A percentile compares a stretch with the other conserved stretches of the same genome.
Conservation (phyloP, 2,888 invertebrate genomes). For the Lasioglossum villosulum region DNA sequence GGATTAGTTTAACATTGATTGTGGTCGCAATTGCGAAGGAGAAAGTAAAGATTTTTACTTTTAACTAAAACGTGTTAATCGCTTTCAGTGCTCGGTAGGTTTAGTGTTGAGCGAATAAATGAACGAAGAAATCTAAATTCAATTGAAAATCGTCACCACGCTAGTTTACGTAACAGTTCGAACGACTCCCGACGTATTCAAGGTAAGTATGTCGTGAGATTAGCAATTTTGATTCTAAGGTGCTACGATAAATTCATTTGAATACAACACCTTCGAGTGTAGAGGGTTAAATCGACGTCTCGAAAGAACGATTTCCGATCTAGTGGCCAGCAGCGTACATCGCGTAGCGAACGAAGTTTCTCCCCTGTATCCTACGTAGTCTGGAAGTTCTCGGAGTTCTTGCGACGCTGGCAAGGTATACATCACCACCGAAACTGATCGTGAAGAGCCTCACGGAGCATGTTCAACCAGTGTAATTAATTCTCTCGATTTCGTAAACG, state of each 20-base stretch:
- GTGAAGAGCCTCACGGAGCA: slow-evolving; percentile 42
- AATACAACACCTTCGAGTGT: not conserved
- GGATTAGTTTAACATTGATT: no score
- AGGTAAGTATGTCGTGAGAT: not conserved
- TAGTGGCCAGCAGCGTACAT: slow-evolving; percentile 1
- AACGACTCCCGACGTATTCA: no score
- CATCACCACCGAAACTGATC: slow-evolving; percentile 12
- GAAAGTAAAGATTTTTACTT: no score
- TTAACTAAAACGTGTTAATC: no score
- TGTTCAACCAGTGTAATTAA: slow-evolving; percentile 49
- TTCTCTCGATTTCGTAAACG: slow-evolving; percentile 40
- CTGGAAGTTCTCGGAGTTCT: slow-evolving; percentile 1
- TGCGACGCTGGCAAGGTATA: slow-evolving; percentile 1
- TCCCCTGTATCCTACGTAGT: slow-evolving; percentile 20
- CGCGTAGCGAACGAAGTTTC: slow-evolving; percentile 35
- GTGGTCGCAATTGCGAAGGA: no score
- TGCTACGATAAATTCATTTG: not conserved
- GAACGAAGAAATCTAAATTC: no score
- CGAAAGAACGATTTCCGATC: not conserved
- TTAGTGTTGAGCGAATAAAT: no score
- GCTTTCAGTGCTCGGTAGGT: no score
- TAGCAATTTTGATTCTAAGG: not conserved
- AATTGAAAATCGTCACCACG: no score
- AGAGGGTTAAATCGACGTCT: not conserved
- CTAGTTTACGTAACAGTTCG: no score